Conservation (phyloP, 2,797 vertebrate species). For the Menidia menidia region DNA sequence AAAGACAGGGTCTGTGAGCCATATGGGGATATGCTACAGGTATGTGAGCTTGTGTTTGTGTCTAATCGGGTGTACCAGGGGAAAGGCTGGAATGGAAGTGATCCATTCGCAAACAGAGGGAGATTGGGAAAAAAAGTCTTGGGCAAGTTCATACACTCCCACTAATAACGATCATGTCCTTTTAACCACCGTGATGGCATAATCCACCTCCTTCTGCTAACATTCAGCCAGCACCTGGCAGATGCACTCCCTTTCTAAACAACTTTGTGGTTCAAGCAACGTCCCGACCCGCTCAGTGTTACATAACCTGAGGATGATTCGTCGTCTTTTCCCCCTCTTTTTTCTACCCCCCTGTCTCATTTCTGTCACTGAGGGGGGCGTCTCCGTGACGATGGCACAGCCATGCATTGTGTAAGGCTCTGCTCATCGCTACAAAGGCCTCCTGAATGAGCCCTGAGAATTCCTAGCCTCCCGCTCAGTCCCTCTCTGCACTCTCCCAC, state of each 20-base stretch:
- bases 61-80: slow-evolving; percentile 21
- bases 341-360: slow-evolving; percentile 1
- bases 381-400: slow-evolving; percentile 75
- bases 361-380: slow-evolving; percentile 53
- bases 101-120: slow-evolving; percentile 15
- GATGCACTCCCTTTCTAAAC: slow-evolving; percentile 66
- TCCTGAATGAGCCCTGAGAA: slow-evolving; percentile 76
- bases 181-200: slow-evolving; percentile 37
- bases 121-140: slow-evolving; percentile 16
- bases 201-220: slow-evolving; percentile 43
- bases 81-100: slow-evolving; percentile 16
- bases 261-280: slow-evolving; percentile 43
- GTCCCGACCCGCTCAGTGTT: slow-evolving; percentile 49
- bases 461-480: slow-evolving; percentile 78
- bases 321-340: slow-evolving; percentile 15
- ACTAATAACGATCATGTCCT: slow-evolving; percentile 23
- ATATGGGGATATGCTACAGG: slow-evolving; percentile 1
- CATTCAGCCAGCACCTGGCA: slow-evolving; percentile 49
- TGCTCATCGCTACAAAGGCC: slow-evolving; percentile 59
- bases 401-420: slow-evolving; percentile 73
- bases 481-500: slow-evolving; percentile 80
- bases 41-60: slow-evolving; percentile 23
- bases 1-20: slow-evolving; percentile 35
- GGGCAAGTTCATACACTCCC: background rate
- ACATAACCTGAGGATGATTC: slow-evolving; percentile 51